Evolutionary conservation across 92 coral and sea anemone genomes (phyloP), one percentile per base, ranked within the genome.

Genomic region (Paragorgia papillata): DNA sequence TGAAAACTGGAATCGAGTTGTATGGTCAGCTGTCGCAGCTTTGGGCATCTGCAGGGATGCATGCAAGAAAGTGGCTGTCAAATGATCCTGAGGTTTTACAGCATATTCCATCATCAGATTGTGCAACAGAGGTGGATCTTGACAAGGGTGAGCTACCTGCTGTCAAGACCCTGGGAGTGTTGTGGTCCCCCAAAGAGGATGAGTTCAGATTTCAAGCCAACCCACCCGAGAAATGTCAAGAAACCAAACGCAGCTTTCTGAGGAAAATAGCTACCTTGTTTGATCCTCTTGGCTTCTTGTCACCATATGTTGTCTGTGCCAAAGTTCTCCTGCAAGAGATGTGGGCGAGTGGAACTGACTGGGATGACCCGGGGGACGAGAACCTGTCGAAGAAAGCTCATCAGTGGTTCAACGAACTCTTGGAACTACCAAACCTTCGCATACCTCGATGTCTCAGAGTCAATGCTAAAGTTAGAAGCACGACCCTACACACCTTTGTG

Each of bases 91-190:
- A 41, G 6, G 88, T 83, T 7, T 53, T 87, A 59, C 46, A 57
- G 68, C 60, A 54, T 57, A 73, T 85, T 12, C 85, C 84, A 37
- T 21, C 43, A 20, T 66, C 79, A 6, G 89, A 89, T 13, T 56
- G 86, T 56, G 93, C 85, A 28, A 31, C 87, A 18, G 89, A 81
- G 8, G 92, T 88, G 28, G 81, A 88, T 50, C 71, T 84, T 19
- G 88, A 84, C 50, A 75, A 56, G 17, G 85, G 82, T 2, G 66
- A 84, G 21, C 71, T 89, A 37, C 87, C 89, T 1, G 41, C 69
- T 57, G 85, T 74, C 46, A 85, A 85, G 49, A 85, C 87, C 9
- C 69, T 85, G 22, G 83, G 83, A 30, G 50, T 88, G 51, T 58
- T 53, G 77, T 81, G 82, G 82, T 40, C 60, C 19, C 75, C 89